These are phyloP conservation scores for Odontocolon sp. DNA, from an alignment of 2,888 invertebrate species.

Conservation along the genomic window DNA sequence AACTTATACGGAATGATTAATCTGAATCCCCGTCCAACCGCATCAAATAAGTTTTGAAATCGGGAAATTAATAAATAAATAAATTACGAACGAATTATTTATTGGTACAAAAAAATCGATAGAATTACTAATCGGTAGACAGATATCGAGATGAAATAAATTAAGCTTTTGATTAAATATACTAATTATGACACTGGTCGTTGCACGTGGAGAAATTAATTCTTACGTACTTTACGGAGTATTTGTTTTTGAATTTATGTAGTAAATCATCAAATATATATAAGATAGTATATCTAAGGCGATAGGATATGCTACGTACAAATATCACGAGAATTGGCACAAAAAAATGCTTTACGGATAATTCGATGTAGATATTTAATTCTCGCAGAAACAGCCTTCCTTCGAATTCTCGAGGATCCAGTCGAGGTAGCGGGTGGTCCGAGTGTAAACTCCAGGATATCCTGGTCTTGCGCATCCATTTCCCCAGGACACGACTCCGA, in stretches of 20 bases:
- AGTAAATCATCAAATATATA: neutral
- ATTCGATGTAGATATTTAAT: slow-evolving; percentile 76
- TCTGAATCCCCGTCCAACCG: neutral
- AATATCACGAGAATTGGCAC: slow-evolving; percentile 52
- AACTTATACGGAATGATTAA: too few species aligned
- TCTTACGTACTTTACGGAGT: neutral
- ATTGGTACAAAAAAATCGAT: slow-evolving; percentile 25
- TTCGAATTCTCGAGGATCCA: slow-evolving; percentile 91
- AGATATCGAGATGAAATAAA: slow-evolving; percentile 21
- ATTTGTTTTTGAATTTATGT: neutral
- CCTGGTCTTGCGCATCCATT: slow-evolving; percentile 93
- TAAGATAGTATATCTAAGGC: neutral
- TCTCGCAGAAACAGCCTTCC: slow-evolving; percentile 91
- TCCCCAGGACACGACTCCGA: slow-evolving; percentile 94
- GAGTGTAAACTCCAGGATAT: slow-evolving; percentile 93
- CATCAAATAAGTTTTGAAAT: neutral
- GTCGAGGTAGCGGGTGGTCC: slow-evolving; percentile 90
- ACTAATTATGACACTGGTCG: slow-evolving; percentile 11
- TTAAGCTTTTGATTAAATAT: slow-evolving; percentile 28
- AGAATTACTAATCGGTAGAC: too few species aligned
- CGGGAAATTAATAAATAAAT: neutral
- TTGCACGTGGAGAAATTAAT: neutral
- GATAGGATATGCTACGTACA: neutral
- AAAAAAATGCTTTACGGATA: slow-evolving; percentile 9
- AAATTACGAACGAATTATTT: slow-evolving; percentile 19